Conservation (phyloP, 1,140 invertebrate species). For the Phymastichus coffea region DNA sequence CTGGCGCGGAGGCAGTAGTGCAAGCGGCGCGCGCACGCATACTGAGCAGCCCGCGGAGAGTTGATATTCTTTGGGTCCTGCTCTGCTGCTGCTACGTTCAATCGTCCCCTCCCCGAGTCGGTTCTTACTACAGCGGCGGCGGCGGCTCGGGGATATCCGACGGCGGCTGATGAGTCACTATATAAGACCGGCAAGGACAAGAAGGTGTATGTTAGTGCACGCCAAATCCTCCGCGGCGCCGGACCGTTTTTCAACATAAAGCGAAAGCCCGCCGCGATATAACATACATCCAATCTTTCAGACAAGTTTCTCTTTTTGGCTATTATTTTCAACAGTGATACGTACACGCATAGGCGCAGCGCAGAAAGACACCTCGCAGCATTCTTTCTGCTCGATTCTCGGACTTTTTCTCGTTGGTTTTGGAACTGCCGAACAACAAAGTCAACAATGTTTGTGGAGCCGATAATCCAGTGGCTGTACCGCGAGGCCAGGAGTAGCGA, state of each 20-base stretch:
- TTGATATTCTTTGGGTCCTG: too few species aligned
- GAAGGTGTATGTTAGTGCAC: slow-evolving; percentile 55
- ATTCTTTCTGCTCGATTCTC: too few species aligned
- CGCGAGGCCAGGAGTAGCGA: slow-evolving; percentile 31
- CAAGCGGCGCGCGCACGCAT: neutral
- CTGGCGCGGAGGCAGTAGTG: too few species aligned
- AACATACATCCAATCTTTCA: too few species aligned
- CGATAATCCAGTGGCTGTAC: slow-evolving; percentile 37
- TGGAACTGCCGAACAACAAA: too few species aligned
- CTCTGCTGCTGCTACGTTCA: neutral
- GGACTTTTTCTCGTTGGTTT: too few species aligned
- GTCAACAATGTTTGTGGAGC: slow-evolving; percentile 42
- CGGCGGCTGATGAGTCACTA: slow-evolving; percentile 53
- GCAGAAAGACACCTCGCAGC: too few species aligned
- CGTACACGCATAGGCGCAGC: too few species aligned
- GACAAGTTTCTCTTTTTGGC: too few species aligned
- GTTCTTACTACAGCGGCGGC: neutral
- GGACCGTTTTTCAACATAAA: slow-evolving; percentile 13
- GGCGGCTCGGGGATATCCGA: slow-evolving; percentile 33
- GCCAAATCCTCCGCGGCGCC: slow-evolving; percentile 52
- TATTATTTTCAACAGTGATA: too few species aligned
- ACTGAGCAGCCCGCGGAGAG: slow-evolving; percentile 11
- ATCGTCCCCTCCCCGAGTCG: slow-evolving; percentile 3
- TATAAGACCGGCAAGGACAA: slow-evolving; percentile 57
- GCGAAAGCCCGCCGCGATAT: too few species aligned